phyloP scores from a whole-genome alignment of 2,888 invertebrate species.

The Apantesis nais region DNA sequence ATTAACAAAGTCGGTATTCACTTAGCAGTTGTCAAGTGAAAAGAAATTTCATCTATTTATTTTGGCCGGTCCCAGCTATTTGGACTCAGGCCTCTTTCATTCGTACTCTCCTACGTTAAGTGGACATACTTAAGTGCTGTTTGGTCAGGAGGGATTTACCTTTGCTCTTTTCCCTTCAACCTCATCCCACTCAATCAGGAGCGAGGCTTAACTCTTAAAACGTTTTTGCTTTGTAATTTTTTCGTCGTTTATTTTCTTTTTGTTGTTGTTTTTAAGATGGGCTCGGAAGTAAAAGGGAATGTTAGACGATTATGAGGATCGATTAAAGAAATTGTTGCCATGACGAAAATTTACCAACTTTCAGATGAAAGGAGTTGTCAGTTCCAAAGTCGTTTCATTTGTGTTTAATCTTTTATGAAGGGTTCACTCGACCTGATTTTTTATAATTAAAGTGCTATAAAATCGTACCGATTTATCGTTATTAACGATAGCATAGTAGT shows the following conservation, averaged over 20 bases:
- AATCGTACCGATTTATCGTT: background rate
- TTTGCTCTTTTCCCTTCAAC: constrained; percentile 78
- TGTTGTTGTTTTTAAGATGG: constrained; percentile 36
- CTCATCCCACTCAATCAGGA: constrained; percentile 77
- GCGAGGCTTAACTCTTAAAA: constrained; percentile 63
- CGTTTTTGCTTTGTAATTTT: constrained; percentile 67
- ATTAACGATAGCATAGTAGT: no score
- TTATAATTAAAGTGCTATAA: background rate
- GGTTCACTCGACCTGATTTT: background rate
- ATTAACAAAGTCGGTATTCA: constrained; percentile 54
- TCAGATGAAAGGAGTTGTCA: background rate
- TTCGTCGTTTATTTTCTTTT: constrained; percentile 43
- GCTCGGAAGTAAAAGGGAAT: constrained; percentile 24
- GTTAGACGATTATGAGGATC: constrained; percentile 14
- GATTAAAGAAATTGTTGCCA: constrained; percentile 15
- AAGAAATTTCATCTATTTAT: constrained; percentile 76
- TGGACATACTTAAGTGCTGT: constrained; percentile 82
- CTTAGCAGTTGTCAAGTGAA: constrained; percentile 56
- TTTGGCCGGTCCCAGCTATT: constrained; percentile 59
- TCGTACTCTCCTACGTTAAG: constrained; percentile 73
- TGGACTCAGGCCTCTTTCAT: constrained; percentile 63
- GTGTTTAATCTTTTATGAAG: background rate
- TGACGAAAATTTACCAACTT: background rate
- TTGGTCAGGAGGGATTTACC: constrained; percentile 83
- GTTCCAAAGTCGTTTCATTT: constrained; percentile 4